Evolutionary conservation across 2,888 invertebrate genomes (phyloP).

Genomic region (Acholoe squamosa): DNA sequence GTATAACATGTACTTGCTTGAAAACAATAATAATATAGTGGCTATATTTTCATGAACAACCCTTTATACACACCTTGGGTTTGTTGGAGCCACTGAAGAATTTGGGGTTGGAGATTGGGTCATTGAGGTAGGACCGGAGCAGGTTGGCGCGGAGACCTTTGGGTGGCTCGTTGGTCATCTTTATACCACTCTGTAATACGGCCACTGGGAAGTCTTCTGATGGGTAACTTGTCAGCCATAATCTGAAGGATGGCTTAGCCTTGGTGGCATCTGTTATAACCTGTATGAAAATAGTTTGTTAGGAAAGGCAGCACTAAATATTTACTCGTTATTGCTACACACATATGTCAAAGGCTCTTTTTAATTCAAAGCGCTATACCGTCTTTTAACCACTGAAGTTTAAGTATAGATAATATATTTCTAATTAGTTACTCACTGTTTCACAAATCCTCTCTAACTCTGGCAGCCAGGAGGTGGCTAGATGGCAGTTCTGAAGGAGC

Average conservation of each 20-base stretch:
- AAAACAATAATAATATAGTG: too few species aligned
- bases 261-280: constrained; percentile 78
- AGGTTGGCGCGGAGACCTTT: constrained; percentile 83
- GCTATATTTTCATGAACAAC: too few species aligned
- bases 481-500: constrained; percentile 83
- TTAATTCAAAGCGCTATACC: too few species aligned
- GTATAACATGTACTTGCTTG: too few species aligned
- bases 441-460: constrained; percentile 82
- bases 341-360: too few species aligned
- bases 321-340: too few species aligned
- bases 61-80: constrained; percentile 76
- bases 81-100: constrained; percentile 89
- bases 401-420: too few species aligned
- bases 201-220: constrained; percentile 82
- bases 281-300: constrained; percentile 68
- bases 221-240: constrained; percentile 83
- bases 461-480: constrained; percentile 82
- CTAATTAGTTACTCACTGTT: constrained; percentile 65
- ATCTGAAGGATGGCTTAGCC: constrained; percentile 80
- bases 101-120: constrained; percentile 85
- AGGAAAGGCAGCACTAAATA: too few species aligned
- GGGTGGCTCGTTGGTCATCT: constrained; percentile 83
- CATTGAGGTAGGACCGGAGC: constrained; percentile 83
- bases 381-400: too few species aligned
- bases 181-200: constrained; percentile 83